A percentile compares a stretch with the other conserved stretches of the same genome.
Evolutionary conservation across 2,888 invertebrate genomes (phyloP).

Genomic region (Volucella inflata): DNA sequence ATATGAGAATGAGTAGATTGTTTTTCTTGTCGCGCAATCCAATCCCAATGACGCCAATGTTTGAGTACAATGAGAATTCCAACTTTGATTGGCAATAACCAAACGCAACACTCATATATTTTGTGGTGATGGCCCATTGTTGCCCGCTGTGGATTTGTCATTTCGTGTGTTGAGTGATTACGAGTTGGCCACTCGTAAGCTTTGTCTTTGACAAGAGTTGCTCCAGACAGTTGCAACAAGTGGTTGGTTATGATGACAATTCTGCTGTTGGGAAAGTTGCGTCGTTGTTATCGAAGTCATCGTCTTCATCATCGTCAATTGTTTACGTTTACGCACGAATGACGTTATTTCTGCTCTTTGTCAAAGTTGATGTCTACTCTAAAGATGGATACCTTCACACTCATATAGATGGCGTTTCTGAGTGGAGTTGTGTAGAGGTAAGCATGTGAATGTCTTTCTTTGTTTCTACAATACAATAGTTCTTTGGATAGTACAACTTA

Average conservation of each 20-base stretch:
- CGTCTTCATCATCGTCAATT: not conserved
- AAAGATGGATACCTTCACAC: conserved; percentile 1
- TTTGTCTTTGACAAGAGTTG: not conserved
- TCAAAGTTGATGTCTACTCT: conserved; percentile 12
- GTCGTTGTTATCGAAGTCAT: no score
- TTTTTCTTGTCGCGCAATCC: conserved; percentile 5
- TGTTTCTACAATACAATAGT: not conserved
- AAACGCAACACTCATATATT: conserved; percentile 26
- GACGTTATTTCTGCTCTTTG: conserved; percentile 17
- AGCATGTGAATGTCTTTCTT: not conserved
- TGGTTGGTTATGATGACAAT: not conserved
- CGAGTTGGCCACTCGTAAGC: conserved; percentile 8
- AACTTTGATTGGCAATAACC: conserved; percentile 6
- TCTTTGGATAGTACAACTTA: no score
- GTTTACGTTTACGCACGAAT: conserved; percentile 47
- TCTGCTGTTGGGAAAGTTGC: not conserved
- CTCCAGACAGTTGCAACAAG: not conserved
- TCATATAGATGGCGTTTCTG: conserved; percentile 20
- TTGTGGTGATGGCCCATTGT: conserved; percentile 13
- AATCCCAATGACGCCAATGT: not conserved
- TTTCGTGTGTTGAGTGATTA: conserved; percentile 5
- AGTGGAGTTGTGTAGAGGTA: conserved; percentile 15
- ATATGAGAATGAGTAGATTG: not conserved
- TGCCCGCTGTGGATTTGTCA: conserved; percentile 8
- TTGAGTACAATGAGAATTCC: not conserved